Base-by-base conservation (phyloP, 2,797 vertebrate species). In the Onychomys torridus region DNA sequence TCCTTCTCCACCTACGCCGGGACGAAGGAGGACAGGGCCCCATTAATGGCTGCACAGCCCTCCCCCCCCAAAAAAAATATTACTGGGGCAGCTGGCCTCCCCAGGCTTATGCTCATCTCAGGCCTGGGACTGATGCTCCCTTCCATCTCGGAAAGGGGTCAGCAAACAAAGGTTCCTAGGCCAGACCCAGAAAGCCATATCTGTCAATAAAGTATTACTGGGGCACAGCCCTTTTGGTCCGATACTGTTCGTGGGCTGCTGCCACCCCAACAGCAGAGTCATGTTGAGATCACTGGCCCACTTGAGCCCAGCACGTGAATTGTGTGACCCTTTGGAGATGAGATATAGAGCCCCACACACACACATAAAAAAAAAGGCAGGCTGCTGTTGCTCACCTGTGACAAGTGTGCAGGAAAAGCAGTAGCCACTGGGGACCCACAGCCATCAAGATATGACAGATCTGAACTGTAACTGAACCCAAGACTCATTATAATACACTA, bases 1-100 rank as follows among this genome's bases (percentile, higher is more conserved):
- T 98, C 98, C 95, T 96, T 98, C 43, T 97, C 98, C 93, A 99
- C 98, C 99, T 99, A 97, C 6, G 79, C 6, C 10, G 27, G 91
- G 61, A 34, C 61, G 7, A 82, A n/a, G n/a, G 86, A 67, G n/a
- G 37, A 32, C 3, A 12, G 55, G 69, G 69, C 46, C 61, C 46
- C 0, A 0, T 43, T 3, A 37, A 6, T 9, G 17, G 5, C 83
- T 1, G 0, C 2, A 0, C 0, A 3, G 5, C 32, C 1, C 32
- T 19, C 6, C 27, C 40, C 40, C 52, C 6, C 1, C 57, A 34
- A 25, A n/a, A n/a, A n/a, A n/a, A n/a, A n/a, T n/a, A n/a, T 49
- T 57, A n/a, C 12, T 2, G 57, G 32, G 43, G 29, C 37, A 61
- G 71, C 71, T 63, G 57, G 73, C 57, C 71, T 52, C n/a, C n/a